These are phyloP conservation scores for Smittia sp. DNA, from an alignment of 2,888 invertebrate species.

Conservation along the genomic window DNA sequence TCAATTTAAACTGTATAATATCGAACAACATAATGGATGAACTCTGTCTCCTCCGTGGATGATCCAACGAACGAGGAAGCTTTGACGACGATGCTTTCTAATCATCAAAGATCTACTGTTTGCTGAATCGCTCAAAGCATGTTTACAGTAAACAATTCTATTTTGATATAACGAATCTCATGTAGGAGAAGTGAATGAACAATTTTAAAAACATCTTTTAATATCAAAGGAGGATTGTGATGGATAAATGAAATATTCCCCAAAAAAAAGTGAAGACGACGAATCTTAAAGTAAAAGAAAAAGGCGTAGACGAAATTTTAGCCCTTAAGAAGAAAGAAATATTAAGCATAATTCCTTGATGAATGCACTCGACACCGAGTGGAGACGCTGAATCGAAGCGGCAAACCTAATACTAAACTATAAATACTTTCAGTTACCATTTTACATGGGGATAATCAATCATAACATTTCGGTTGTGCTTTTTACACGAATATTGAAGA, in stretches of 20 bases:
- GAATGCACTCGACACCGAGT: constrained; percentile 1
- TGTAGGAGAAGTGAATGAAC: neutral
- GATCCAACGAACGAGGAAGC: constrained; percentile 1
- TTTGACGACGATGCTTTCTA: neutral
- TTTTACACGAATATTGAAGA: constrained; percentile 11
- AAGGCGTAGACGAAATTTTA: constrained; percentile 20
- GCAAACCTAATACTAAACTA: neutral
- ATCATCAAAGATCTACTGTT: constrained; percentile 24
- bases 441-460: constrained; percentile 31
- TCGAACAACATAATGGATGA: neutral
- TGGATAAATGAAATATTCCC: constrained; percentile 17
- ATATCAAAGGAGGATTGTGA: constrained; percentile 28
- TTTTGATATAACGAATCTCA: constrained; percentile 15
- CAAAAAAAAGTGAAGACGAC: neutral
- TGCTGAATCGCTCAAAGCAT: constrained; percentile 26
- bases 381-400: neutral
- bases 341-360: neutral
- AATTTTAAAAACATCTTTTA: constrained; percentile 26
- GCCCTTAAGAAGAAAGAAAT: neutral
- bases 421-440: constrained; percentile 15
- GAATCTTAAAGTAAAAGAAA: neutral
- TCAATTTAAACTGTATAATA: constrained; percentile 8
- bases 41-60: constrained; percentile 5
- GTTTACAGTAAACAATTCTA: constrained; percentile 12
- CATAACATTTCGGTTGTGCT: constrained; percentile 26